Evolutionary conservation across 2,113 vertebrate genomes (phyloP), one percentile per base, ranked within the genome.

Genomic region (Tursiops truncatus): DNA sequence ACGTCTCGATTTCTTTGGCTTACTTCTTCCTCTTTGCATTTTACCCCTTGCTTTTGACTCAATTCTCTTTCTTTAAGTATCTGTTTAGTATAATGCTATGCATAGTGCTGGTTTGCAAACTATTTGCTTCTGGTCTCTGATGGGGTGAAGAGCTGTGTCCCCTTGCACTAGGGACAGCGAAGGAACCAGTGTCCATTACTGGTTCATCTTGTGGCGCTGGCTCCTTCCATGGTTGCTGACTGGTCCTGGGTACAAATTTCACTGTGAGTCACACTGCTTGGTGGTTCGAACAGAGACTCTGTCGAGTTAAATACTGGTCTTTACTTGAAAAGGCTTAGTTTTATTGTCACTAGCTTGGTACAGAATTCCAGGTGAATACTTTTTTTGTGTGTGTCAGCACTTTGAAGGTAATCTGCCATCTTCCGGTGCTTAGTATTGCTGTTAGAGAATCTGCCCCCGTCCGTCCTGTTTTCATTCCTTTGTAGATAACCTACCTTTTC

Each of bases 161-260:
- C 71, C 47, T 12, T 38, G 63, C 23, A 8, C 47, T 0, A 25
- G 0, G 26, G 88, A 31, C 62, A 2, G 10, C 2, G 44, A 4
- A 23, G 87, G 71, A 62, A 1, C 58, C 10, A 17, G 53, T 5
- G 12, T 62, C 10, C 5, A 13, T 21, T 79, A 17, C 2, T 12
- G 47, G 10, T 56, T n/a, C 1, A 0, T 56, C 21, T 13, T 12
- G 23, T 3, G 47, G 33, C 0, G 15, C 33, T 62, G 33, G 38
- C 7, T 62, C 4, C 88, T 65, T 23, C 23, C 2, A 17, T 6
- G 58, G 15, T 26, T 3, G 17, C n/a, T 10, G 44, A 17, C 23
- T n/a, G 44, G 44, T 50, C 88, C 41, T 14, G 33, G 73, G 12
- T 50, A 7, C 41, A 14, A 0, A 26, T 33, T 15, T 1, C 33